phyloP scores from a whole-genome alignment of 2,797 vertebrate species.

The Ctenosaura bakeri region DNA sequence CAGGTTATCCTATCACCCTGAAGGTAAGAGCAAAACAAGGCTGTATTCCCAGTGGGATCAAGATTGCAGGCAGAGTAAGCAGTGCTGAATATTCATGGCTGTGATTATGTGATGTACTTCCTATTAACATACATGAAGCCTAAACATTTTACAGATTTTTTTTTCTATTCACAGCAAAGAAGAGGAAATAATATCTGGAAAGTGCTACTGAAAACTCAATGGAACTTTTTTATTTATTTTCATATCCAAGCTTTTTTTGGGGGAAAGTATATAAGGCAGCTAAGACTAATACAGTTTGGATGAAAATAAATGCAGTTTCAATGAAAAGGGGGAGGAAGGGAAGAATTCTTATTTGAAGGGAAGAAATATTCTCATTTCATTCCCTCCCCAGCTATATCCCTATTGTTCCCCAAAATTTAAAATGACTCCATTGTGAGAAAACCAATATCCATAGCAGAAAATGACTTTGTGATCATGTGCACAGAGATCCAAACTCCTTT shows the following conservation, averaged over 20 bases:
- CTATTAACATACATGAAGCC: background rate
- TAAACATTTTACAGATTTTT: background rate
- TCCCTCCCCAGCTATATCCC: too few species aligned
- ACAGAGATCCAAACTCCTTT: background rate
- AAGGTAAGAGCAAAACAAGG: background rate
- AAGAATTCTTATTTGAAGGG: too few species aligned
- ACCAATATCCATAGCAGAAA: background rate
- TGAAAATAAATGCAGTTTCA: background rate
- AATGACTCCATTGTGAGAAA: background rate
- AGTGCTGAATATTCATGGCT: background rate
- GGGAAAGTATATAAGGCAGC: background rate
- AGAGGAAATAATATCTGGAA: background rate
- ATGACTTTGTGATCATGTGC: background rate
- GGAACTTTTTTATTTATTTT: too few species aligned
- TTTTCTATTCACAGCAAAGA: background rate
- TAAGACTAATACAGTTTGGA: background rate
- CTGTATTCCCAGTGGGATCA: background rate
- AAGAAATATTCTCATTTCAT: too few species aligned
- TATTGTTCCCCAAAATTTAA: background rate
- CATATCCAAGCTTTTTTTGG: too few species aligned
- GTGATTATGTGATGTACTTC: background rate
- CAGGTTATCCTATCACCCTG: background rate
- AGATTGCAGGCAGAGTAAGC: background rate
- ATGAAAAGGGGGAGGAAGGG: background rate
- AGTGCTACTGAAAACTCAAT: too few species aligned